phyloP scores from a whole-genome alignment of 1,140 invertebrate species.

The Drosophila triauraria region DNA sequence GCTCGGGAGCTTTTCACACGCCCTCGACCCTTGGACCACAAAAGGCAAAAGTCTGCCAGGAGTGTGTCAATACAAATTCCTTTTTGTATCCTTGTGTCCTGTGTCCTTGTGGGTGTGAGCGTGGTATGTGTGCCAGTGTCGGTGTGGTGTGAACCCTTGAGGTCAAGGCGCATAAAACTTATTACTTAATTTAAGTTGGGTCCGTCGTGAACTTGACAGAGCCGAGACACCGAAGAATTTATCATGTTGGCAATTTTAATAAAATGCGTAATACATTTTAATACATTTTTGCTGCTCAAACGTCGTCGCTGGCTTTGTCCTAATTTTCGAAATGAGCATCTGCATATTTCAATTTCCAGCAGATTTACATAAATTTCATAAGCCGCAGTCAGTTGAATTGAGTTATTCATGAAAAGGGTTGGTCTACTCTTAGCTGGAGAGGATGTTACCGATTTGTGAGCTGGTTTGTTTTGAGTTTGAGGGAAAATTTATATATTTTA shows the following conservation, averaged over 20 bases:
- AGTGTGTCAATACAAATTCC: slow-evolving; percentile 69
- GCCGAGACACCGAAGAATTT: slow-evolving; percentile 59
- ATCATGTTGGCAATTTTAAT: slow-evolving; percentile 80
- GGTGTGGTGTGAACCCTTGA: slow-evolving; percentile 56
- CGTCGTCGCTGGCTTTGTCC: slow-evolving; percentile 37
- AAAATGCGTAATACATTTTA: slow-evolving; percentile 77
- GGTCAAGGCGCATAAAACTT: slow-evolving; percentile 80
- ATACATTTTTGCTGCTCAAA: slow-evolving; percentile 51
- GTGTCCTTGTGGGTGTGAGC: slow-evolving; percentile 4
- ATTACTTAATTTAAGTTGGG: slow-evolving; percentile 81
- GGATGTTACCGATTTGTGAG: not conserved
- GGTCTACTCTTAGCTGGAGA: not conserved
- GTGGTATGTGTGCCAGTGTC: slow-evolving; percentile 11
- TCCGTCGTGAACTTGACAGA: slow-evolving; percentile 34
- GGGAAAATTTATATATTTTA: not conserved
- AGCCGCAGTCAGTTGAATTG: slow-evolving; percentile 24
- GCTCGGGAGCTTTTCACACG: slow-evolving; percentile 45
- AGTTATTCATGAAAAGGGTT: slow-evolving; percentile 78
- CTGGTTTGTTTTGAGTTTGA: not conserved
- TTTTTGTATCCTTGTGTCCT: slow-evolving; percentile 20
- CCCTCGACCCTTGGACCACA: slow-evolving; percentile 66
- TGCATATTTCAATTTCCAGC: slow-evolving; percentile 79
- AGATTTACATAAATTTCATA: slow-evolving; percentile 77
- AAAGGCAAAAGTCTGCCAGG: slow-evolving; percentile 71
- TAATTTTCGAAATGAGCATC: slow-evolving; percentile 71